phyloP scores from a whole-genome alignment of 2,888 invertebrate genomes.

The Trilocha varians region DNA sequence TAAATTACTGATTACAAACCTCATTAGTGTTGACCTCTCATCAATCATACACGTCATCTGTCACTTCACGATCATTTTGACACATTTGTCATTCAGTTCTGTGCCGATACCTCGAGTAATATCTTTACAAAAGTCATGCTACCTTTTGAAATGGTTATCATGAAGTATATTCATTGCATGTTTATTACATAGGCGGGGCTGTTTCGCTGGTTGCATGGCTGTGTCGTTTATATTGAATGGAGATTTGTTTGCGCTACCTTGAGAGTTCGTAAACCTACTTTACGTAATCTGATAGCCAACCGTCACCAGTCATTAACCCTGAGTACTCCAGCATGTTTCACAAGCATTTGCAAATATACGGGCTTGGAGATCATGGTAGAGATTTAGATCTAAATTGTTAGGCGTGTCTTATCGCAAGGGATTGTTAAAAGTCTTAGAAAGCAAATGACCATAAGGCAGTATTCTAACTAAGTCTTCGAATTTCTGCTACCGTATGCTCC shows the following conservation, averaged over 20 bases:
- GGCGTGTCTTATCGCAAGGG: too few relatives aligned
- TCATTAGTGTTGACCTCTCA: background rate
- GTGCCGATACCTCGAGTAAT: conserved; percentile 15
- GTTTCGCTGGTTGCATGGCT: background rate
- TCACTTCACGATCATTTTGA: background rate
- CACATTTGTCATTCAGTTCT: background rate
- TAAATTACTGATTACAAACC: background rate
- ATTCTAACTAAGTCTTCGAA: too few relatives aligned
- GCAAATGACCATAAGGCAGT: too few relatives aligned
- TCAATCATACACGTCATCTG: background rate
- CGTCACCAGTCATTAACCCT: too few relatives aligned
- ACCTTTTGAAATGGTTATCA: background rate
- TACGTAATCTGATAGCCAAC: background rate
- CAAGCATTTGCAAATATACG: too few relatives aligned
- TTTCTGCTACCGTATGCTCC: too few relatives aligned
- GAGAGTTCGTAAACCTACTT: background rate
- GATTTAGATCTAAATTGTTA: too few relatives aligned
- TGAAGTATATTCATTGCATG: background rate
- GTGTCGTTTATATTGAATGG: background rate
- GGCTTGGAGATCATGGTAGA: too few relatives aligned
- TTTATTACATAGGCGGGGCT: background rate
- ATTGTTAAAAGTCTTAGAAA: too few relatives aligned
- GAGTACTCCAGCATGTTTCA: too few relatives aligned
- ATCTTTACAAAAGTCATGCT: conserved; percentile 5
- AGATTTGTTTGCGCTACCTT: background rate